These are phyloP conservation scores for Megamerina dolium DNA, from an alignment of 2,888 invertebrate species.

Conservation along the genomic window DNA sequence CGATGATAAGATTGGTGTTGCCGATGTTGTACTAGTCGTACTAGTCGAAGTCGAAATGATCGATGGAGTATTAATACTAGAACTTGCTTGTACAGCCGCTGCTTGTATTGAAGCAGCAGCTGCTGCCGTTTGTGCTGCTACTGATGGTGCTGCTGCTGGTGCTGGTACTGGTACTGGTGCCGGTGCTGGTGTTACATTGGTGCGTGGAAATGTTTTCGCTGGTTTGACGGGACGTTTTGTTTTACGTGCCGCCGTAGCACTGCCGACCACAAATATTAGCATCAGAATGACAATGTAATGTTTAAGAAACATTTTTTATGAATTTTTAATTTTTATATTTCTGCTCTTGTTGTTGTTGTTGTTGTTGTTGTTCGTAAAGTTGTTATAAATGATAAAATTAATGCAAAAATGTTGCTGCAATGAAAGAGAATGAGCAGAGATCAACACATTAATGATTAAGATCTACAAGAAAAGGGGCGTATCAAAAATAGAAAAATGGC, in stretches of 20 bases:
- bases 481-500: no score
- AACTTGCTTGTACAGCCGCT: slow-evolving; percentile 12
- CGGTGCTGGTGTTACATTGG: slow-evolving; percentile 42
- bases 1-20: slow-evolving; percentile 7
- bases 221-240: slow-evolving; percentile 46
- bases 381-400: no score
- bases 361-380: slow-evolving; percentile 1
- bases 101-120: slow-evolving; percentile 11
- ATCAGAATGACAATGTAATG: slow-evolving; percentile 40
- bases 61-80: slow-evolving; percentile 6
- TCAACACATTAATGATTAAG: no score
- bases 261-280: slow-evolving; percentile 42
- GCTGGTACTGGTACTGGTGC: slow-evolving; percentile 20
- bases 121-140: slow-evolving; percentile 14
- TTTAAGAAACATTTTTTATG: slow-evolving; percentile 40
- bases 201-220: slow-evolving; percentile 46
- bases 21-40: slow-evolving; percentile 6
- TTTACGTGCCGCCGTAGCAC: slow-evolving; percentile 43
- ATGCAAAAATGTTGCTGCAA: no score
- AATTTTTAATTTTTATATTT: slow-evolving; percentile 3
- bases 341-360: slow-evolving; percentile 1
- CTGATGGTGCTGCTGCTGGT: slow-evolving; percentile 12
- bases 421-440: slow-evolving; percentile 4
- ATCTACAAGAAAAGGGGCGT: no score
- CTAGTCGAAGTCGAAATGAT: slow-evolving; percentile 31